Evolutionary conservation across 2,113 vertebrate species (phyloP).

Genomic region (Varanus komodoensis): DNA sequence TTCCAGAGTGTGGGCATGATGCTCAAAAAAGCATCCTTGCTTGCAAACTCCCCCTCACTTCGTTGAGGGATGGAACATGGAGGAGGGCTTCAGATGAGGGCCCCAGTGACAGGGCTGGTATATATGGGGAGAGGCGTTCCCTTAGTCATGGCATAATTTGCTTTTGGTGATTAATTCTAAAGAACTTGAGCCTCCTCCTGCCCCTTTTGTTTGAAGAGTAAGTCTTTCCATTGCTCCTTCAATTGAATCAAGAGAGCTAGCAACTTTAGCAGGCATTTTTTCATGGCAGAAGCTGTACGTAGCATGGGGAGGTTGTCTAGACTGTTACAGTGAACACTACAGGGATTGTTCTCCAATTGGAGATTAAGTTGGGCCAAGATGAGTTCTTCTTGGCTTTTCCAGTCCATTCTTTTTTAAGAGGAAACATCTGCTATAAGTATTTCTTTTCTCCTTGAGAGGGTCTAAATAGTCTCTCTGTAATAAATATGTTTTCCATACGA

Average conservation of each 20-base stretch:
- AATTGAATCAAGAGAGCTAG: not conserved
- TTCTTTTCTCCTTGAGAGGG: constrained; percentile 53
- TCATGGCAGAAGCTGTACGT: constrained; percentile 13
- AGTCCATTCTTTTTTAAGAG: constrained; percentile 50
- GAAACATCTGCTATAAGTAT: constrained; percentile 62
- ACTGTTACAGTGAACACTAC: constrained; percentile 32
- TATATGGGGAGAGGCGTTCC: too few relatives aligned
- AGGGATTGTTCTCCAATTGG: constrained; percentile 39
- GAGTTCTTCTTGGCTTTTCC: constrained; percentile 53
- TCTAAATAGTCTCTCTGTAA: constrained; percentile 45
- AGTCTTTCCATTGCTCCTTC: not conserved
- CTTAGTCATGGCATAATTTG: constrained; percentile 3
- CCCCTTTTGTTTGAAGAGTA: not conserved
- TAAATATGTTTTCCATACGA: constrained; percentile 64
- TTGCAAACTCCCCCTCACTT: too few relatives aligned
- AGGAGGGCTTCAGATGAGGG: too few relatives aligned
- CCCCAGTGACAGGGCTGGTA: too few relatives aligned
- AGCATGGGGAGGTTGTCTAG: constrained; percentile 36
- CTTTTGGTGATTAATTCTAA: constrained; percentile 12
- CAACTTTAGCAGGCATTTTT: constrained; percentile 15
- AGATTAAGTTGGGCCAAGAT: constrained; percentile 18
- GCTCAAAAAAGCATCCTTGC: too few relatives aligned
- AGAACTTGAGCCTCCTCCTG: not conserved
- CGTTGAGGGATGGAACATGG: too few relatives aligned
- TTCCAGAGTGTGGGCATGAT: too few relatives aligned